Conservation (phyloP, 2,888 invertebrate genomes). For the Lasioglossum lativentre region DNA sequence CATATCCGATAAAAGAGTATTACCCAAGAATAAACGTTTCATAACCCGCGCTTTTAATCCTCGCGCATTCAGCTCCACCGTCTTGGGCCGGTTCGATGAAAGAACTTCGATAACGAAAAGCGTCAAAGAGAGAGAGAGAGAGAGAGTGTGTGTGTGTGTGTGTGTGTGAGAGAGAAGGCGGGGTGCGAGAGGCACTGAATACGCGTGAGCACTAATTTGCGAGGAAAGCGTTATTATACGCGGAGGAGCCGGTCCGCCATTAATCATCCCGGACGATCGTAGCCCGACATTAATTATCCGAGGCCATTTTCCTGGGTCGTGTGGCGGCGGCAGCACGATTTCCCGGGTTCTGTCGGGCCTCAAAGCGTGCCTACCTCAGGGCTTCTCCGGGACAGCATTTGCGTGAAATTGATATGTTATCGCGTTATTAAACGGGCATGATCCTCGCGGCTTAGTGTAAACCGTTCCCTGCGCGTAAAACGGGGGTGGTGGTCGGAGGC, state of each 20-base stretch:
- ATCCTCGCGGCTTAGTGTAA: conserved; percentile 75
- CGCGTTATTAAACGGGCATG: conserved; percentile 78
- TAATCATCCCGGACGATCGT: conserved; percentile 80
- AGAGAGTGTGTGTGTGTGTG: too few relatives aligned
- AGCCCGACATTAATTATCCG: conserved; percentile 82
- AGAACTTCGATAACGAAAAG: conserved; percentile 65
- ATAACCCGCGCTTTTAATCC: conserved; percentile 33
- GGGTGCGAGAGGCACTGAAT: conserved; percentile 56
- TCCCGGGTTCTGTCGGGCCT: conserved; percentile 69
- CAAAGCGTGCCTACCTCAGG: conserved; percentile 74
- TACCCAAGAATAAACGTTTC: conserved; percentile 41
- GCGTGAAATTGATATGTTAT: conserved; percentile 82
- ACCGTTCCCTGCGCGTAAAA: conserved; percentile 68
- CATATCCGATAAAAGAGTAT: conserved; percentile 27
- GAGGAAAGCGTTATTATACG: conserved; percentile 78
- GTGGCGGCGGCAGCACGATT: conserved; percentile 69
- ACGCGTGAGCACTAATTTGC: conserved; percentile 79
- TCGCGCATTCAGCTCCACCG: conserved; percentile 25
- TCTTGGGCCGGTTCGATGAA: conserved; percentile 51
- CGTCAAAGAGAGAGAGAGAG: conserved; percentile 19
- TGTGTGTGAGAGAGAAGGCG: conserved; percentile 24
- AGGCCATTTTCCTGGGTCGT: conserved; percentile 79
- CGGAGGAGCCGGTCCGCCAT: conserved; percentile 75
- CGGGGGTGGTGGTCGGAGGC: conserved; percentile 48
- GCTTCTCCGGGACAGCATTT: conserved; percentile 75